Percentiles rank a stretch among this genome's conserved stretches.
Conservation (phyloP, 2,113 vertebrate species). For the Pseudolaguvia tuberculata region DNA sequence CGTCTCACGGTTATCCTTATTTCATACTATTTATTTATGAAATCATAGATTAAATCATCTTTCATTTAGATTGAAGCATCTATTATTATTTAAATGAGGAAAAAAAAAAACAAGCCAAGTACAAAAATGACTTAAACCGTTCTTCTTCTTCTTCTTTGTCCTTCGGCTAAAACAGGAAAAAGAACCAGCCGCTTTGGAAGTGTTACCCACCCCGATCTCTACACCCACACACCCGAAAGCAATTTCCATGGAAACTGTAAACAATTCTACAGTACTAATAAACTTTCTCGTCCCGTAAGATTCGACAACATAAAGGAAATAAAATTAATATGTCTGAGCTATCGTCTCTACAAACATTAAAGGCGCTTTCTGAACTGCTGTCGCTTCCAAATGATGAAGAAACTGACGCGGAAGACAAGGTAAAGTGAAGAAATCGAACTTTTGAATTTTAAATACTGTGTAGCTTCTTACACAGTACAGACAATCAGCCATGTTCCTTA, state of each 20-base stretch:
- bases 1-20: too few relatives aligned
- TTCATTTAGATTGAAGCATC: too few relatives aligned
- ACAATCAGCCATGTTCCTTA: not conserved
- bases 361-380: slow-evolving; percentile 74
- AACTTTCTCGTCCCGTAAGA: not conserved
- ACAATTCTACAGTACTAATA: not conserved
- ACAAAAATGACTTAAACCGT: too few relatives aligned
- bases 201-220: too few relatives aligned
- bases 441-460: not conserved
- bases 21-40: too few relatives aligned
- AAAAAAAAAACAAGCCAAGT: too few relatives aligned
- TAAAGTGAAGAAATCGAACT: slow-evolving; percentile 33
- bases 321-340: slow-evolving; percentile 58
- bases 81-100: too few relatives aligned
- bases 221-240: not conserved
- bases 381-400: slow-evolving; percentile 56
- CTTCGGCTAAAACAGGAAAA: too few relatives aligned
- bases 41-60: too few relatives aligned
- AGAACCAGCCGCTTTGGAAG: too few relatives aligned
- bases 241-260: slow-evolving; percentile 11
- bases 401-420: slow-evolving; percentile 60
- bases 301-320: not conserved
- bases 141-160: too few relatives aligned
- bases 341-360: slow-evolving; percentile 62
- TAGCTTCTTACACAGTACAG: not conserved